Base-by-base conservation (phyloP, 37 sponge, comb jelly and placozoan genomes). In the Chondrilla cf. caribensis region DNA sequence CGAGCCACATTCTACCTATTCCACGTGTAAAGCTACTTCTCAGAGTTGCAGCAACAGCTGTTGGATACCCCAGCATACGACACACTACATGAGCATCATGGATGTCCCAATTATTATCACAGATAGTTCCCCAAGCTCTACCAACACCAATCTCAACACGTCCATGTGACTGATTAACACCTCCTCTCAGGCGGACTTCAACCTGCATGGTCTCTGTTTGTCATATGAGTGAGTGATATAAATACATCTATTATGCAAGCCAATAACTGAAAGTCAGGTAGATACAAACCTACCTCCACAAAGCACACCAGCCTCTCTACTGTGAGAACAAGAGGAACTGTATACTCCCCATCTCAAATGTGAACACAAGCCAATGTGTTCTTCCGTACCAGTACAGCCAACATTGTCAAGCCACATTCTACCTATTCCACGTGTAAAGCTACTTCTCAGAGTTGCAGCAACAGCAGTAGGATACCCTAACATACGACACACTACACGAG, bases 21-120 rank as follows among this genome's bases (percentile, higher is more conserved):
- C 64, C 64, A 19, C 64, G 64, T 15, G 6, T n/a, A 62, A 62
- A 62, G 29, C 64, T 62, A 7, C 29, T 29, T 62, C 29, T 29
- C 64, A 62, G 64, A 29, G 64, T 62, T 19, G 64, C 64, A 62
- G 64, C 64, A 62, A 62, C 18, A 29, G 64, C 64, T 19, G 25
- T n/a, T 5, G 25, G 29, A 28, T 62, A 62, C 15, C 64, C 64
- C 64, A 62, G 15, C 29, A 29, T n/a, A 19, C 64, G 25, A 62
- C 64, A 62, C 29, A 62, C 64, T 15, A 62, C 64, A 29, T 15
- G 64, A 62, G 64, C 64, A 62, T 62, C 64, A 19, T 29, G 29
- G 7, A 62, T 62, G 29, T 15, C 64, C 64, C 64, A 62, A 28
- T 28, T 62, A 6, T 19, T 7, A 15, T 62, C 64, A 28, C 64